Evolutionary conservation across 2,888 invertebrate genomes (phyloP), one percentile per base, ranked within the genome.

Genomic region (Rambutsinella grinnellia): DNA sequence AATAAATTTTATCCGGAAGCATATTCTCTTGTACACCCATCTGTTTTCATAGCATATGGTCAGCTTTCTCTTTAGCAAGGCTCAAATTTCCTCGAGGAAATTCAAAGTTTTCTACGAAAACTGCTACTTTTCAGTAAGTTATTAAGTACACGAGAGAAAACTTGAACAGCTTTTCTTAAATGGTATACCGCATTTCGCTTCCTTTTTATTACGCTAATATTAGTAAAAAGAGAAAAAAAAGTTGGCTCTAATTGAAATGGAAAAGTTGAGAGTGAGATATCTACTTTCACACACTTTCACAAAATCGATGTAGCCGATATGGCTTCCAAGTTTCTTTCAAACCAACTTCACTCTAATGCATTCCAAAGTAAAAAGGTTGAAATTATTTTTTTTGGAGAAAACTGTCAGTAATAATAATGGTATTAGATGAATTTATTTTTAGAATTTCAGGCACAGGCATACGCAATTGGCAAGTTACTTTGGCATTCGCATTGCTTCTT

Each of bases 401-500:
- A 36, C 36, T 36, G 36, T 36, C 36, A 36, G 36, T 36, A 8
- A 13, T 36, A 36, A 8, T 36, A 36, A 36, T 13, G 36, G 36
- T 36, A 36, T n/a, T n/a, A n/a, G n/a, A n/a, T n/a, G n/a, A n/a
- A n/a, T n/a, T n/a, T n/a, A n/a, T n/a, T n/a, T n/a, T n/a, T n/a
- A n/a, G n/a, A n/a, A n/a, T n/a, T n/a, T n/a, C n/a, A 36, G 13
- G 13, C 6, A 13, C 36, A 36, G 36, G 36, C 36, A 36, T 36
- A 13, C 13, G 36, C 5, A 36, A 36, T 8, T 36, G 36, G 19
- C 5, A 49, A 49, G 19, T 49, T 49, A 17, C 49, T 8, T 17
- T 36, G 13, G 36, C 36, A 13, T 62, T 60, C n/a, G 24, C 3
- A 51, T 70, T 54, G 54, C 46, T 54, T 58, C n/a, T n/a, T n/a